Conservation (phyloP, 1,140 invertebrate genomes). For the Drosophila lini region DNA sequence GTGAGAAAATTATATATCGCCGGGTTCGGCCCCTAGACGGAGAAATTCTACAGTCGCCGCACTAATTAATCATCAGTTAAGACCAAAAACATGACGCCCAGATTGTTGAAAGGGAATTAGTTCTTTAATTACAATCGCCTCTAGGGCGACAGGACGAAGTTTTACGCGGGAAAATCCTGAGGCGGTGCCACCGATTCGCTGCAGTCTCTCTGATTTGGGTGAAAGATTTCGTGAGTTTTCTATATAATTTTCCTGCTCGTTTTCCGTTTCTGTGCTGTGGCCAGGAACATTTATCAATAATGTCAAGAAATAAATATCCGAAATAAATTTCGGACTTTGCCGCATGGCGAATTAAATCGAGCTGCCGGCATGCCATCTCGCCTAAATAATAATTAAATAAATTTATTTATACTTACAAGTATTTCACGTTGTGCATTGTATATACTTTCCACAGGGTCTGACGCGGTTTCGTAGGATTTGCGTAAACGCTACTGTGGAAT, state of each 20-base stretch:
- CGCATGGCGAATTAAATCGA: slow-evolving; percentile 25
- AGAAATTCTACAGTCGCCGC: slow-evolving; percentile 49
- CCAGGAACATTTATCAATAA: slow-evolving; percentile 75
- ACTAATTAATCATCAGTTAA: slow-evolving; percentile 78
- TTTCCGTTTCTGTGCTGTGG: slow-evolving; percentile 38
- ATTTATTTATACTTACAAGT: slow-evolving; percentile 40
- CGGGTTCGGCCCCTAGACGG: slow-evolving; percentile 22
- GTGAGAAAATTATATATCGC: slow-evolving; percentile 69
- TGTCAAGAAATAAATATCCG: slow-evolving; percentile 64
- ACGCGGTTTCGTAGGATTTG: slow-evolving; percentile 15
- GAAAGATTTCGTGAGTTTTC: slow-evolving; percentile 67
- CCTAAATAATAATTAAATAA: slow-evolving; percentile 45
- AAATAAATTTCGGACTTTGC: slow-evolving; percentile 51
- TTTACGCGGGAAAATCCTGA: neutral
- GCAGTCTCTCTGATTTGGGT: slow-evolving; percentile 44
- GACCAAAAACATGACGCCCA: slow-evolving; percentile 65
- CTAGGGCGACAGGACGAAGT: neutral
- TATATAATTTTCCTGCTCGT: slow-evolving; percentile 64
- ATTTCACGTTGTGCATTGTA: slow-evolving; percentile 27
- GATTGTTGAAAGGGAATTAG: slow-evolving; percentile 69
- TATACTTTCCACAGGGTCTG: slow-evolving; percentile 10
- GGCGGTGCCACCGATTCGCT: slow-evolving; percentile 29
- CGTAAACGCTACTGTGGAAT: slow-evolving; percentile 18
- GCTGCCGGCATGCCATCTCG: slow-evolving; percentile 13
- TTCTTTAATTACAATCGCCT: slow-evolving; percentile 63